phyloP scores from a whole-genome alignment of 2,113 vertebrate genomes.

The Toxotes jaculatrix region DNA sequence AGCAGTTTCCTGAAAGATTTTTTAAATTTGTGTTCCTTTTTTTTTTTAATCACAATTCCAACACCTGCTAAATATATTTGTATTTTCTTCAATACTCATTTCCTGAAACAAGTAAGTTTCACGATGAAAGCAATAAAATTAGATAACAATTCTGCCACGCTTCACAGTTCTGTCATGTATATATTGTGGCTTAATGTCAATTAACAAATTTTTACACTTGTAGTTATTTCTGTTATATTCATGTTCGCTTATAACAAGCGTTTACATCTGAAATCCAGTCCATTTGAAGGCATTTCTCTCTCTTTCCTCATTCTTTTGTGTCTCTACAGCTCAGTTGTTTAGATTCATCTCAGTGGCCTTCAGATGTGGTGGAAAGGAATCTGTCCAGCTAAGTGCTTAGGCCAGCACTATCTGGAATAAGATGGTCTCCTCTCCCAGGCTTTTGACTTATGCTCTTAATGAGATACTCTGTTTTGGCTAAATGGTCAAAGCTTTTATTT shows the following conservation, averaged over 20 bases:
- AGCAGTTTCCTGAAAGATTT: not conserved
- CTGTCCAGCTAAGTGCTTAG: slow-evolving; percentile 58
- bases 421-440: slow-evolving; percentile 39
- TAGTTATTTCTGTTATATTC: not conserved
- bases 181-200: not conserved
- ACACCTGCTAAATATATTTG: not conserved
- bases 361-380: slow-evolving; percentile 33
- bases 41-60: not conserved
- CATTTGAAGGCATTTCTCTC: not conserved
- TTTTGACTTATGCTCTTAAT: slow-evolving; percentile 76
- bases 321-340: slow-evolving; percentile 24
- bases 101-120: slow-evolving; percentile 8
- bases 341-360: slow-evolving; percentile 49
- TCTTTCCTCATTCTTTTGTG: not conserved
- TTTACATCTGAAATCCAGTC: not conserved
- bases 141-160: not conserved
- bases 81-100: not conserved
- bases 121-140: not conserved
- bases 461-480: slow-evolving; percentile 74
- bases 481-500: slow-evolving; percentile 77
- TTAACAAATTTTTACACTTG: not conserved
- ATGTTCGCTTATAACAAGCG: not conserved
- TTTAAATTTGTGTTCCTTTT: too few species aligned
- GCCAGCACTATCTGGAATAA: slow-evolving; percentile 61
- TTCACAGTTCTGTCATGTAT: not conserved